Evolutionary conservation across 2,888 invertebrate genomes (phyloP), one percentile per base, ranked within the genome.

Genomic region (Agonopterix alstromeriana): DNA sequence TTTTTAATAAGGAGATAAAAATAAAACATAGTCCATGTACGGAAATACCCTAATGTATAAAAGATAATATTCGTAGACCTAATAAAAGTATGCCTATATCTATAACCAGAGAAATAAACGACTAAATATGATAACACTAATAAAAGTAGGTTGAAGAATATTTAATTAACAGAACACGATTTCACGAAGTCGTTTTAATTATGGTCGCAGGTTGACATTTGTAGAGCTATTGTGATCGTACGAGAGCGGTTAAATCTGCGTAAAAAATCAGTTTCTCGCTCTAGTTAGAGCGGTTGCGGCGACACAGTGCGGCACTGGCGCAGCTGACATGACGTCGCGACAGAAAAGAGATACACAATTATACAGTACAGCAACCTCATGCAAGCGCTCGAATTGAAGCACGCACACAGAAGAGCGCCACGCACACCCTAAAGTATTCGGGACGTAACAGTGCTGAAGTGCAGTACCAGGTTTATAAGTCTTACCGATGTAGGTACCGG

Each of bases 241-340:
- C 10, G 50, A 47, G 46, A 52, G 51, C 53, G 52, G 5, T 27
- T 58, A 62, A 65, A 68, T 66, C 60, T 45, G 57, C 61, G 62
- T 66, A 65, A 61, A 70, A 70, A 75, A 72, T 72, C 56, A 59
- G 63, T 73, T 75, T 68, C 63, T 54, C 75, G 76, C 68, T 81
- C 74, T 71, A 76, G 65, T 79, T 75, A 27, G 59, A 27, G 27
- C 27, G 27, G 27, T 36, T 10, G 8, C 35, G 17, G 42, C 10
- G 11, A 10, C 12, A 42, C 46, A 46, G 49, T 45, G 40, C 12
- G 17, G 46, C 45, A 36, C 3, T n/a, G 1, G 55, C 56, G 62
- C 59, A 57, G 66, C 57, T 63, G 64, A 61, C 64, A 63, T 12
- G 1, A 8, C 8, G n/a, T 10, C 44, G 42, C 36, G 9, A 8